Evolutionary conservation across 53 echinoderm and acorn worm species (phyloP), one percentile per base, ranked within the genome.

Genomic region (Paelopatides confundens): DNA sequence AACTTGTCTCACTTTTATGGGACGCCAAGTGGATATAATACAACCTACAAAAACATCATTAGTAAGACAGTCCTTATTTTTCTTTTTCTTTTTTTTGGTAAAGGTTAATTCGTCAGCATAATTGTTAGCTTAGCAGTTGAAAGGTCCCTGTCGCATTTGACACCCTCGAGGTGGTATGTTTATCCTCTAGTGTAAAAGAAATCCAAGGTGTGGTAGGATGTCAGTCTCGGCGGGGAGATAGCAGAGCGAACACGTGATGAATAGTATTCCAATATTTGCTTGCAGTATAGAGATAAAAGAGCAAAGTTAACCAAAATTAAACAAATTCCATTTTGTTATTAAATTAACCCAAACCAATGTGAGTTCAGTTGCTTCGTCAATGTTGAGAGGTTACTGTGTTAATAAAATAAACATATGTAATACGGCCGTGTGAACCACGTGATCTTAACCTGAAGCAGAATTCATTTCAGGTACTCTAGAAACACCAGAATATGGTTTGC

Each of bases 11-110:
- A 28, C 53, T 52, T 26, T 74, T 43, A 40, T 74, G 40, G 74
- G 74, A 43, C 74, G 74, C 74, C 74, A 74, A 40, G 74, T 74
- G 74, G 74, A 74, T 39, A 26, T 17, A 74, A 74, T 23, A 74
- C 74, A 74, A 18, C 40, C 43, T 39, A 35, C 27, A 28, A 74
- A 74, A 74, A 74, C 74, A 74, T 74, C 74, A 74, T 74, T 74
- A 74, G 74, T 69, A 58, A 58, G 24, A 58, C 58, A 9, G 9
- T 48, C 48, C 2, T 48, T 48, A 9, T 2, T 48, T 48, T 14
- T 2, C 14, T 48, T 2, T 21, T 21, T 21, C 21, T 58, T 58
- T 58, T 43, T 37, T 23, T 38, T 39, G 12, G 18, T 24, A 71
- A 26, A 71, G 71, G 71, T 23, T 71, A 71, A 43, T 38, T 43